Conservation (phyloP, 2,113 vertebrate genomes). For the Amia ocellicauda region DNA sequence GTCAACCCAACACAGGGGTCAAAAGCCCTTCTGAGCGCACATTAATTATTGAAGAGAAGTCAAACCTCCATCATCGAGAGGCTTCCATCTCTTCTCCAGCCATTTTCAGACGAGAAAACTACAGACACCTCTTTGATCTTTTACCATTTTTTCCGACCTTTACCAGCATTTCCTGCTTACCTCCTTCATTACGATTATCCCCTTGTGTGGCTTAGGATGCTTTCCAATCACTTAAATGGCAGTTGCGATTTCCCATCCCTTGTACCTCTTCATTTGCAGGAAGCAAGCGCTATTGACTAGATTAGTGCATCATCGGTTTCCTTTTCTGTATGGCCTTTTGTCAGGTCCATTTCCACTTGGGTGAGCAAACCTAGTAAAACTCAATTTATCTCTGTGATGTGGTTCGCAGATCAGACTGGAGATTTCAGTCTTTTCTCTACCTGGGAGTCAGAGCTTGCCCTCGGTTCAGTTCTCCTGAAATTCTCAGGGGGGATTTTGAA, state of each 20-base stretch:
- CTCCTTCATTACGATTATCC: too few species aligned
- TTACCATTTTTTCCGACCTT: too few species aligned
- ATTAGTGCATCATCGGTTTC: conserved; percentile 11
- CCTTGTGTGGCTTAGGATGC: too few species aligned
- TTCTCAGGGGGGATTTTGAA: neutral
- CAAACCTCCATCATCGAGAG: too few species aligned
- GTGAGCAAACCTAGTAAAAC: conserved; percentile 10
- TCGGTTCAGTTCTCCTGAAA: neutral
- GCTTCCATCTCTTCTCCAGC: too few species aligned
- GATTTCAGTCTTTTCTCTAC: neutral
- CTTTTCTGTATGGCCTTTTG: neutral
- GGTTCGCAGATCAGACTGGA: neutral
- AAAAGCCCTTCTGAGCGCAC: too few species aligned
- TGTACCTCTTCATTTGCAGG: neutral
- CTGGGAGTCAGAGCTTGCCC: neutral
- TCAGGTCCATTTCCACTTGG: neutral
- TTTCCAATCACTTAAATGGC: too few species aligned
- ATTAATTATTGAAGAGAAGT: too few species aligned
- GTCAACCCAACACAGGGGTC: too few species aligned
- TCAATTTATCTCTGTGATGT: neutral
- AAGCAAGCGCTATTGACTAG: conserved; percentile 3
- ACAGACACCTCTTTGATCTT: too few species aligned
- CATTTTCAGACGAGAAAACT: too few species aligned
- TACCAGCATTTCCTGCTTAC: too few species aligned
- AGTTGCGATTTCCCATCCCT: neutral